These are phyloP conservation scores for Dinomys branickii DNA, from an alignment of 2,113 vertebrate genomes.

Conservation along the genomic window DNA sequence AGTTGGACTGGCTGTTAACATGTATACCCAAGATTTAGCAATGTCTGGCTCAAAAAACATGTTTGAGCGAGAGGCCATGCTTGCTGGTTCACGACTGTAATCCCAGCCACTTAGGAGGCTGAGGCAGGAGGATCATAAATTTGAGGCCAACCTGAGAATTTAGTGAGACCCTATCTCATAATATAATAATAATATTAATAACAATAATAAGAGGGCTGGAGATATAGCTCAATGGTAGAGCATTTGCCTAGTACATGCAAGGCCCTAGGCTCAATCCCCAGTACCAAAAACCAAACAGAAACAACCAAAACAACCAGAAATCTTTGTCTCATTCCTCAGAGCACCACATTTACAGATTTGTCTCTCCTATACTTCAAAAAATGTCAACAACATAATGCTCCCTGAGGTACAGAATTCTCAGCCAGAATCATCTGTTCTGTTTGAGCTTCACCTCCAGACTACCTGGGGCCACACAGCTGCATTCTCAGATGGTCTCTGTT, in stretches of 20 bases:
- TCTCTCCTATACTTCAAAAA: constrained; percentile 6
- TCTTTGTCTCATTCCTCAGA: not conserved
- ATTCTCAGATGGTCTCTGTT: not conserved
- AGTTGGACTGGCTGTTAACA: not conserved
- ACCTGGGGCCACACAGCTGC: not conserved
- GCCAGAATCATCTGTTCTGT: not conserved
- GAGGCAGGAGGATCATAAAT: not conserved
- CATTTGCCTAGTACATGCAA: not conserved
- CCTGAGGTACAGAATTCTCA: not conserved
- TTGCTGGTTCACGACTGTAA: not conserved
- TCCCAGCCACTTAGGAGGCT: not conserved
- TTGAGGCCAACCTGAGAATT: not conserved
- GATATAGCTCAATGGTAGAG: not conserved
- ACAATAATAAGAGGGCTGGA: not conserved
- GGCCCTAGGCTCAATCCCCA: not conserved
- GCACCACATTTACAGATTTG: not conserved
- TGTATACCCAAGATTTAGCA: not conserved
- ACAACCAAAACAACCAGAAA: not conserved
- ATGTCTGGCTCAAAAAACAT: constrained; percentile 33
- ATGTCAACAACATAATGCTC: not conserved
- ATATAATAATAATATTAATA: not conserved
- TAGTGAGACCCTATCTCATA: not conserved
- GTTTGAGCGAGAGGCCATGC: not conserved
- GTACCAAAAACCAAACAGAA: not conserved
- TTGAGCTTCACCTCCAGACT: not conserved